phyloP scores from a whole-genome alignment of 2,797 vertebrate species.

The Propithecus deckenii region DNA sequence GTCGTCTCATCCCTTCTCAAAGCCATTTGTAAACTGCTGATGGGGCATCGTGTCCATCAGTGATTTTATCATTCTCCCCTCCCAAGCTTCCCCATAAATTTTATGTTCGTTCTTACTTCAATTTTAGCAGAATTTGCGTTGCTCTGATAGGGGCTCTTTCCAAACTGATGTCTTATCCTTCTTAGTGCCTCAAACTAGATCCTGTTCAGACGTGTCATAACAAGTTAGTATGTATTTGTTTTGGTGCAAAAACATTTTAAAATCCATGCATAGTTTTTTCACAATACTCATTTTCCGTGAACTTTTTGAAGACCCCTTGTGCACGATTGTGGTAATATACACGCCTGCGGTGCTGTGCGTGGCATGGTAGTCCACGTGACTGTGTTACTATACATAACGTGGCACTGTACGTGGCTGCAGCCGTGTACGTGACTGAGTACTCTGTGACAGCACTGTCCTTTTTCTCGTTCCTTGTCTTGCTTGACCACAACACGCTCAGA shows the following conservation, averaged over 20 bases:
- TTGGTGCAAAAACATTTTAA: neutral
- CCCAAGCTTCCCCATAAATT: neutral
- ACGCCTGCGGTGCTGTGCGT: neutral
- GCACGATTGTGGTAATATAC: neutral
- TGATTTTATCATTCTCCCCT: neutral
- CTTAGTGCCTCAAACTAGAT: neutral
- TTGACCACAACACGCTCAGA: neutral
- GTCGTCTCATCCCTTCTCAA: neutral
- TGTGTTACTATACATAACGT: neutral
- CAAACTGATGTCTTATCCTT: neutral
- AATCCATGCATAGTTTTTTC: neutral
- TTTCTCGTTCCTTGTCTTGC: rapidly evolving
- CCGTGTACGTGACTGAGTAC: rapidly evolving
- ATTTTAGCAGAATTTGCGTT: neutral
- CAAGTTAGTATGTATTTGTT: neutral
- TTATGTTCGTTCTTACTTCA: neutral
- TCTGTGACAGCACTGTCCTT: rapidly evolving
- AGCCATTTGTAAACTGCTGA: neutral
- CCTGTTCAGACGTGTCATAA: neutral
- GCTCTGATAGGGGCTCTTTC: neutral
- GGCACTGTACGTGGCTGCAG: neutral
- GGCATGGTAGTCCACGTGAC: too few relatives aligned
- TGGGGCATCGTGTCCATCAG: neutral
- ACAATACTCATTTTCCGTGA: neutral
- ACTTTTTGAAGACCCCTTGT: neutral